phyloP scores from a whole-genome alignment of 2,797 vertebrate species.

The Rousettus madagascariensis region DNA sequence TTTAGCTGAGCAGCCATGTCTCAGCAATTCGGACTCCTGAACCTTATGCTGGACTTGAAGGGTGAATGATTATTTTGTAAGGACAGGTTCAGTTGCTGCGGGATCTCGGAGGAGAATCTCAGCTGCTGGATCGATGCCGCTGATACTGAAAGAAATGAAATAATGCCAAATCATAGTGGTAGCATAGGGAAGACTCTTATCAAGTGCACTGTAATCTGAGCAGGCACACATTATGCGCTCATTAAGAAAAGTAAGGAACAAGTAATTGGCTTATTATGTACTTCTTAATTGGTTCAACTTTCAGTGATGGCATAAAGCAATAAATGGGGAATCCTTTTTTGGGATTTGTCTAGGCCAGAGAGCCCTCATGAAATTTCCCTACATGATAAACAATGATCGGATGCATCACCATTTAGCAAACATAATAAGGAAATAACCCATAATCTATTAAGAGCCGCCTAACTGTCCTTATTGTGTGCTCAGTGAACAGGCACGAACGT shows the following conservation, averaged over 20 bases:
- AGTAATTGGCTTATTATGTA: slow-evolving; percentile 62
- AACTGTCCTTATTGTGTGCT: neutral
- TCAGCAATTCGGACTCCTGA: neutral
- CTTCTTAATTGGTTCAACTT: slow-evolving; percentile 63
- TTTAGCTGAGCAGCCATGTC: neutral
- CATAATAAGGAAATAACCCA: slow-evolving; percentile 46
- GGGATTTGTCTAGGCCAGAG: slow-evolving; percentile 51
- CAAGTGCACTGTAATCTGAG: slow-evolving; percentile 54
- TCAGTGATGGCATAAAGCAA: neutral
- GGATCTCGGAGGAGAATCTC: neutral
- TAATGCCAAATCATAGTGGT: neutral
- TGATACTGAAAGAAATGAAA: slow-evolving; percentile 41
- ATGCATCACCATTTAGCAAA: slow-evolving; percentile 58
- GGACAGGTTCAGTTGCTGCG: neutral
- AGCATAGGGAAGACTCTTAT: slow-evolving; percentile 39
- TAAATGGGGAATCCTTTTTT: slow-evolving; percentile 39
- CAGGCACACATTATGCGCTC: slow-evolving; percentile 51
- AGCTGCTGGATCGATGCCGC: neutral
- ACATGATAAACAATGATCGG: slow-evolving; percentile 57
- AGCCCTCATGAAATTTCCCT: slow-evolving; percentile 47
- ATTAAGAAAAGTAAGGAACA: slow-evolving; percentile 65
- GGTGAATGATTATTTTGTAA: neutral
- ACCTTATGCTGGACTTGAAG: neutral
- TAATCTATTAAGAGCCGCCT: slow-evolving; percentile 55
- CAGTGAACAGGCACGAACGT: neutral